phyloP scores from a whole-genome alignment of 2,888 invertebrate genomes.

The Hirtodrosophila confusa region DNA sequence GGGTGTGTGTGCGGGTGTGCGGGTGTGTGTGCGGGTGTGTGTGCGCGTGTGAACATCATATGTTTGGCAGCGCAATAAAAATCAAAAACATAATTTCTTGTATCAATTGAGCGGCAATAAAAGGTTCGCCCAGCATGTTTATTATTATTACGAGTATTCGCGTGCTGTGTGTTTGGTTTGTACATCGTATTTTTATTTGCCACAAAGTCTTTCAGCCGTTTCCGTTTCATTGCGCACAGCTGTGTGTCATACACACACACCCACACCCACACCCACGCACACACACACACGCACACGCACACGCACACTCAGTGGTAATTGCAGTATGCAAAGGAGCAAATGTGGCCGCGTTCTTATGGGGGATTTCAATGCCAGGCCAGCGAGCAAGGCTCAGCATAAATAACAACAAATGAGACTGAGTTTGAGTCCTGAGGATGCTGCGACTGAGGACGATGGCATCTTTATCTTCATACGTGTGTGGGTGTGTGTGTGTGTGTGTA shows the following conservation, averaged over 20 bases:
- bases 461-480: slow-evolving; percentile 40
- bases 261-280: slow-evolving; percentile 3
- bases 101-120: slow-evolving; percentile 76
- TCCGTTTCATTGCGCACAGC: slow-evolving; percentile 28
- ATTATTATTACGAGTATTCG: slow-evolving; percentile 45
- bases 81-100: slow-evolving; percentile 77
- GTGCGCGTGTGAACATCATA: slow-evolving; percentile 65
- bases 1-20: slow-evolving; percentile 22
- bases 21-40: slow-evolving; percentile 9
- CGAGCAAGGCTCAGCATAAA: slow-evolving; percentile 70
- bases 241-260: slow-evolving; percentile 23
- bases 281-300: slow-evolving; percentile 4
- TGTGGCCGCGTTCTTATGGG: slow-evolving; percentile 30
- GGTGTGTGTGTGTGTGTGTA: slow-evolving; percentile 10
- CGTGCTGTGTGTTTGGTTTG: not conserved
- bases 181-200: slow-evolving; percentile 20
- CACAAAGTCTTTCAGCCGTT: slow-evolving; percentile 11
- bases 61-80: slow-evolving; percentile 75
- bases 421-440: slow-evolving; percentile 9
- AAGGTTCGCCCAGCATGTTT: slow-evolving; percentile 56
- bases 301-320: slow-evolving; percentile 29
- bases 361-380: slow-evolving; percentile 42
- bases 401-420: slow-evolving; percentile 68
- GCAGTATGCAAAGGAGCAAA: slow-evolving; percentile 54
- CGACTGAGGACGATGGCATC: slow-evolving; percentile 27